phyloP scores from a whole-genome alignment of 2,113 vertebrate genomes.

The Pseudorasbora parva region DNA sequence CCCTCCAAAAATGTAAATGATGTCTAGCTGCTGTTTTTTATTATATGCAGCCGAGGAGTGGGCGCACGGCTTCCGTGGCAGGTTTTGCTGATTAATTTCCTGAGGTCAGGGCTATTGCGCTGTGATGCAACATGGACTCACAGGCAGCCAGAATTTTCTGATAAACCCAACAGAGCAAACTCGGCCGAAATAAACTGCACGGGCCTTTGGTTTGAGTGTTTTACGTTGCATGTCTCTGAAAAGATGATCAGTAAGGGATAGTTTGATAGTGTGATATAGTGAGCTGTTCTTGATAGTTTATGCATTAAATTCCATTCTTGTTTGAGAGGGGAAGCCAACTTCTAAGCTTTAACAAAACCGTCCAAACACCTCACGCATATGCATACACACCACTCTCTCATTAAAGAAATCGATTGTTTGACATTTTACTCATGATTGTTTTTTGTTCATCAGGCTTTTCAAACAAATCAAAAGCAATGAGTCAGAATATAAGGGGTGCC shows the following conservation, averaged over 20 bases:
- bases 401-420: not conserved
- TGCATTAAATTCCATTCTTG: not conserved
- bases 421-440: not conserved
- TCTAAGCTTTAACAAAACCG: not conserved
- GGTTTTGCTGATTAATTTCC: constrained; percentile 57
- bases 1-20: constrained; percentile 59
- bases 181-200: not conserved
- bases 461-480: not conserved
- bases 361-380: not conserved
- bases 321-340: not conserved
- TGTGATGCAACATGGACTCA: constrained; percentile 48
- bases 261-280: no score
- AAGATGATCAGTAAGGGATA: not conserved
- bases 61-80: constrained; percentile 59
- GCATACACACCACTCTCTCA: constrained; percentile 8
- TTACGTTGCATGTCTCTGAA: not conserved
- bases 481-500: not conserved
- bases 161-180: constrained; percentile 53
- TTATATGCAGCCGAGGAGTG: constrained; percentile 53
- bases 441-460: constrained; percentile 2
- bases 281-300: no score
- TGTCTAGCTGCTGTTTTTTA: constrained; percentile 60
- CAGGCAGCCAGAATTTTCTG: constrained; percentile 48
- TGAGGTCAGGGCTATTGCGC: constrained; percentile 52
- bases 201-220: not conserved